phyloP scores from a whole-genome alignment of 2,888 invertebrate genomes.

The Fabriciana adippe region DNA sequence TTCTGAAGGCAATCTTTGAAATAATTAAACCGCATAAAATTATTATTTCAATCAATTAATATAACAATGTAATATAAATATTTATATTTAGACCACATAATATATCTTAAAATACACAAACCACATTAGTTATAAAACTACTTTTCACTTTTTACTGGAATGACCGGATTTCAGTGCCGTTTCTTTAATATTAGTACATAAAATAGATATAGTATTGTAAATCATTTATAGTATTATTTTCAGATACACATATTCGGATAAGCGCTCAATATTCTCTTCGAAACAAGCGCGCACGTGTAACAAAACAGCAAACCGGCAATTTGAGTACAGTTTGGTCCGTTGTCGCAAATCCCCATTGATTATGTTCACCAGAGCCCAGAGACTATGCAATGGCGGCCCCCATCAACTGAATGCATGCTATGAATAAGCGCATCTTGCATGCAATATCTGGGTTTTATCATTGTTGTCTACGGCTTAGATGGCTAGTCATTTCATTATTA shows the following conservation, averaged over 20 bases:
- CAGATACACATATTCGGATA: neutral
- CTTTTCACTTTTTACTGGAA: too few species aligned
- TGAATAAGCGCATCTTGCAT: constrained; percentile 43
- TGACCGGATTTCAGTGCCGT: too few species aligned
- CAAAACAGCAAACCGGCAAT: constrained; percentile 35
- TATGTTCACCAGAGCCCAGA: constrained; percentile 49
- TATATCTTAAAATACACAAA: too few species aligned
- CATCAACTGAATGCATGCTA: constrained; percentile 50
- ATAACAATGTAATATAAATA: too few species aligned
- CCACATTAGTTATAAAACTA: too few species aligned
- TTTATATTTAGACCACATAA: too few species aligned
- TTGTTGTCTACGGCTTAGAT: constrained; percentile 37
- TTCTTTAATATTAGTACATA: neutral
- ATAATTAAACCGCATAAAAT: too few species aligned
- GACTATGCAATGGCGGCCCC: constrained; percentile 48
- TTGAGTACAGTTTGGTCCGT: constrained; percentile 45
- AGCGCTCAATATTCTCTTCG: neutral
- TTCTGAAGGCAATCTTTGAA: too few species aligned
- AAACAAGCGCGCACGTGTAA: constrained; percentile 28
- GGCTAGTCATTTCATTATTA: constrained; percentile 35
- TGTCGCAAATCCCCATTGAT: constrained; percentile 58
- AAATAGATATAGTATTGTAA: neutral
- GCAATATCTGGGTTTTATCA: constrained; percentile 38
- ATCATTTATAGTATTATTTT: neutral
- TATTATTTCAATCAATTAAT: too few species aligned